These are phyloP conservation scores for Andrena hattorfiana DNA, from an alignment of 2,888 invertebrate genomes.

Conservation along the genomic window DNA sequence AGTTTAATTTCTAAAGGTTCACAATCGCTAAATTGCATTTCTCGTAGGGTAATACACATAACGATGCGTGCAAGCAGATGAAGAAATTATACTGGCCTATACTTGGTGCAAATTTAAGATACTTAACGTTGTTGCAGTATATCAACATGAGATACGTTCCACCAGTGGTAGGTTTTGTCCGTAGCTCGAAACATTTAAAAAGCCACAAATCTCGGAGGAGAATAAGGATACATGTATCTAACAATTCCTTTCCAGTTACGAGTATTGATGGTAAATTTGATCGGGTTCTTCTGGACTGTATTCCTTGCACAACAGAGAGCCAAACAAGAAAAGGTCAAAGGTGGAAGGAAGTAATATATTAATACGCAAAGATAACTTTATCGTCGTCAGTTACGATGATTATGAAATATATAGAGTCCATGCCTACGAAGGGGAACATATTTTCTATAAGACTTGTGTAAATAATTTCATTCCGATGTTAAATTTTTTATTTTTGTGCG, in stretches of 20 bases:
- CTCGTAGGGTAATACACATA: conserved; percentile 89
- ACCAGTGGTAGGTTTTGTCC: conserved; percentile 87
- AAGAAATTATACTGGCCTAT: conserved; percentile 89
- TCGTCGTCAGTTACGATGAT: background rate
- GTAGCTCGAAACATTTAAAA: conserved; percentile 3
- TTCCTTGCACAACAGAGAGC: conserved; percentile 90
- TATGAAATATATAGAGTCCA: background rate
- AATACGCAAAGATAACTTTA: background rate
- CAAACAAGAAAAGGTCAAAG: conserved; percentile 80
- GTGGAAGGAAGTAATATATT: conserved; percentile 48
- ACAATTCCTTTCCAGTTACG: conserved; percentile 87
- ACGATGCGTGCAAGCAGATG: conserved; percentile 88
- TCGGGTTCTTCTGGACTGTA: conserved; percentile 92
- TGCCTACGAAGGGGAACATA: background rate
- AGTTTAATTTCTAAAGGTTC: background rate
- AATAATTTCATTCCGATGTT: conserved; percentile 26
- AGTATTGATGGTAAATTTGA: conserved; percentile 91
- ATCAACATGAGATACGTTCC: conserved; percentile 92
- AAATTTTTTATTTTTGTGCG: background rate
- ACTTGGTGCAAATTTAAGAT: conserved; percentile 91
- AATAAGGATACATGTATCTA: conserved; percentile 3
- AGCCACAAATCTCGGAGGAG: background rate
- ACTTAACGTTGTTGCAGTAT: conserved; percentile 90
- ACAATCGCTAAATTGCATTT: conserved; percentile 1
- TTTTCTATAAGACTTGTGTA: conserved; percentile 40